Evolutionary conservation across 2,113 vertebrate species (phyloP).

Genomic region (Sorex araneus): DNA sequence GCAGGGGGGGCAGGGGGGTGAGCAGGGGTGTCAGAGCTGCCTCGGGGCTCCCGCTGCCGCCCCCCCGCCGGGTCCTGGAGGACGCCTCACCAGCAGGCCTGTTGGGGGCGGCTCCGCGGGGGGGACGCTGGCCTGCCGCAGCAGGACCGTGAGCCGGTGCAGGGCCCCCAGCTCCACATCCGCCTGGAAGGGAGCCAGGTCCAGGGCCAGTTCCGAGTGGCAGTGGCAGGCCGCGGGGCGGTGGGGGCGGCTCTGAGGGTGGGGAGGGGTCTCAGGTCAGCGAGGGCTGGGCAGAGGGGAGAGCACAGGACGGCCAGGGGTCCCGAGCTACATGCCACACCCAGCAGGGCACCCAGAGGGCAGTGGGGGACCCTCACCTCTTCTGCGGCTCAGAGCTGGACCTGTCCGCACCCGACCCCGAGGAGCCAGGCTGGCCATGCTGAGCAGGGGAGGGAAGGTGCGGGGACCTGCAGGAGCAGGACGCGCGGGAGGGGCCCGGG

Average conservation of each 20-base stretch:
- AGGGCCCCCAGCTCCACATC: conserved; percentile 86
- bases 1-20: fast-evolving
- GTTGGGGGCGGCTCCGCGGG: not conserved
- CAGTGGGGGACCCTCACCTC: fast-evolving
- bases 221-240: conserved; percentile 70
- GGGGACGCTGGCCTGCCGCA: conserved; percentile 63
- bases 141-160: conserved; percentile 83
- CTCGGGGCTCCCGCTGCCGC: not conserved
- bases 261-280: conserved; percentile 17
- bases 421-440: too few species aligned
- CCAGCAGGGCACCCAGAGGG: not conserved
- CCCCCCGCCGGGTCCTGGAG: not conserved
- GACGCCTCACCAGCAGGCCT: conserved; percentile 73
- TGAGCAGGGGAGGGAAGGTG: not conserved
- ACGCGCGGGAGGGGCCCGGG: too few species aligned
- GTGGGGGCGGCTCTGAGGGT: conserved; percentile 79
- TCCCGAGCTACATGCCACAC: not conserved
- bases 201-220: conserved; percentile 83
- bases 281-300: not conserved
- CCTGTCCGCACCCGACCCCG: too few species aligned
- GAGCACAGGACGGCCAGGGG: not conserved
- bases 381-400: not conserved
- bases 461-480: too few species aligned
- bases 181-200: conserved; percentile 82
- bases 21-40: not conserved